Evolutionary conservation across 1,140 invertebrate species (phyloP), one percentile per base, ranked within the genome.

Genomic region (Battus philenor): DNA sequence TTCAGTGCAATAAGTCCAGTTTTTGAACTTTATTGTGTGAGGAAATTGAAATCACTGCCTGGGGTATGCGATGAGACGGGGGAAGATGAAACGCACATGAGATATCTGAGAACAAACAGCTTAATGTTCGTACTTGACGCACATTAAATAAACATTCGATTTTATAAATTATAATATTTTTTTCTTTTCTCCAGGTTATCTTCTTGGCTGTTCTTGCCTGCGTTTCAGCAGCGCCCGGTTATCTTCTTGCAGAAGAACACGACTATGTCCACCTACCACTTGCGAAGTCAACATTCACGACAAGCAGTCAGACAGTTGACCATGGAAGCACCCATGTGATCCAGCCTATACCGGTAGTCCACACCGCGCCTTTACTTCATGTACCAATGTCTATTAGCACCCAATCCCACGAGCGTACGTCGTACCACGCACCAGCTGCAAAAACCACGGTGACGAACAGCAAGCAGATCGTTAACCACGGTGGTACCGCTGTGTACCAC

Each of bases 381-480:
- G 32, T 54, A 2, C 34, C 34, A 3, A 39, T 39, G 34, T 41
- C 47, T 1, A 32, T 30, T 5, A 49, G 36, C 20, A 41, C 34
- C 20, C 47, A 49, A 24, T 26, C 34, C 1, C 34, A 39, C 7
- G 34, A 39, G 11, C 10, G 34, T 0, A 39, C 34, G 1, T 39
- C 47, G n/a, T 44, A 59, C 16, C 56, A 62, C 12, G 45, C 58
- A 29, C 67, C 67, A n/a, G 36, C 55, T 4, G 50, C 59, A 0
- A 72, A 82, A 36, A 68, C 67, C 1, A 69, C 69, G 1, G 62
- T 80, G 8, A 74, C 82, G 17, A 69, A 79, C 44, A 71, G 57
- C 54, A 75, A 60, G 46, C 64, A 78, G 29, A 55, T 75, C 27
- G 62, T 82, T 31, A 74, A 85, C 68, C 68, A 86, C 33, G 66